phyloP scores from a whole-genome alignment of 1,140 invertebrate genomes.

The Oreohelix idahoensis region DNA sequence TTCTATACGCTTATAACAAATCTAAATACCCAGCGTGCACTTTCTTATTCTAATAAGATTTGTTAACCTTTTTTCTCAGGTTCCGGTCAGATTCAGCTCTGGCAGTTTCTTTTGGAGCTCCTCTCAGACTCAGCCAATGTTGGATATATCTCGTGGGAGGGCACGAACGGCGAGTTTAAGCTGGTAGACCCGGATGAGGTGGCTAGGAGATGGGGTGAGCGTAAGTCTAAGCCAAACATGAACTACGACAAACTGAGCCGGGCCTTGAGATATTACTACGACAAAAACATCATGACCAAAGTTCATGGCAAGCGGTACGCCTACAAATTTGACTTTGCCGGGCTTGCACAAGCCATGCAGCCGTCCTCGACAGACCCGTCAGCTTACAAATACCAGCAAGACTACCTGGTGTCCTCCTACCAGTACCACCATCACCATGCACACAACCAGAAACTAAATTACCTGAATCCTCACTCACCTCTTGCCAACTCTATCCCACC shows the following conservation, averaged over 20 bases:
- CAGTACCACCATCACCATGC: constrained; percentile 74
- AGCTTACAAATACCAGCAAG: constrained; percentile 94
- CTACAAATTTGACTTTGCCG: constrained; percentile 95
- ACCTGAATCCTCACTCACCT: constrained; percentile 42
- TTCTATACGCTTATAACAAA: too few species aligned
- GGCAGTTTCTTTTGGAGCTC: constrained; percentile 97
- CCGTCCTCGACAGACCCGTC: constrained; percentile 67
- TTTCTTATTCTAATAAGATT: too few species aligned
- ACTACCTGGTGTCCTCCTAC: constrained; percentile 78
- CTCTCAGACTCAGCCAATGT: constrained; percentile 86
- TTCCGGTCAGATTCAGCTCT: constrained; percentile 97
- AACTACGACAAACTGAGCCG: constrained; percentile 98
- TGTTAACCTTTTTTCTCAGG: constrained; percentile 77
- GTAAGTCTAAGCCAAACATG: constrained; percentile 99
- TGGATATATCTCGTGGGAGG: constrained; percentile 95
- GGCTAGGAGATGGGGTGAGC: constrained; percentile 94
- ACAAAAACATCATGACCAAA: constrained; percentile 80
- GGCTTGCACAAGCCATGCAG: constrained; percentile 75
- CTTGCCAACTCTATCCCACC: constrained; percentile 39
- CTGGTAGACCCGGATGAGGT: constrained; percentile 97
- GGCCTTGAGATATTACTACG: constrained; percentile 89
- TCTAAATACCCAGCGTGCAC: too few species aligned
- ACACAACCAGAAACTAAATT: constrained; percentile 77
- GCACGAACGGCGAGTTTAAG: constrained; percentile 96
- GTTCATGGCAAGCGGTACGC: constrained; percentile 90